phyloP scores from a whole-genome alignment of 2,888 invertebrate species.

The Agrochola litura region DNA sequence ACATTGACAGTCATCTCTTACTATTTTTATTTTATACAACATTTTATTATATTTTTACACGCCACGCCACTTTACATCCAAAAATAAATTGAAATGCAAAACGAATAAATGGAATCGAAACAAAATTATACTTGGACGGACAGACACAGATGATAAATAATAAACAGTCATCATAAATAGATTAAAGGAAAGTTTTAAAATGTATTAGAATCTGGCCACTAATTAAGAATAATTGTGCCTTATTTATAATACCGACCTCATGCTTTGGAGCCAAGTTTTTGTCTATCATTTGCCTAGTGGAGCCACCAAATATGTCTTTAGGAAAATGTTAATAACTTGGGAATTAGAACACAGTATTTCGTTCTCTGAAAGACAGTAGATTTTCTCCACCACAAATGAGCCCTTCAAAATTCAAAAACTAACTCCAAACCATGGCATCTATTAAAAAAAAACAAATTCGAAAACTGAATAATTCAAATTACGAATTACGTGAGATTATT shows the following conservation, averaged over 20 bases:
- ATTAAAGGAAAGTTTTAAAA: constrained; percentile 56
- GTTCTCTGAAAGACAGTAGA: not conserved
- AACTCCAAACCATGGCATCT: constrained; percentile 47
- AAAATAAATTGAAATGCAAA: constrained; percentile 66
- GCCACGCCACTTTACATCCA: constrained; percentile 81
- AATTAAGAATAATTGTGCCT: constrained; percentile 54
- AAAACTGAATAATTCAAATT: constrained; percentile 48
- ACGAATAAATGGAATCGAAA: constrained; percentile 64
- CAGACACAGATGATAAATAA: constrained; percentile 83
- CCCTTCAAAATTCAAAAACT: constrained; percentile 4
- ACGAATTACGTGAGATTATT: constrained; percentile 85
- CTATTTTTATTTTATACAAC: constrained; percentile 85
- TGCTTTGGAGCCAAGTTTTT: constrained; percentile 41
- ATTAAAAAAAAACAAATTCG: constrained; percentile 36
- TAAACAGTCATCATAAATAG: constrained; percentile 70
- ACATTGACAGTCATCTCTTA: constrained; percentile 84
- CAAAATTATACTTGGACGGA: constrained; percentile 86
- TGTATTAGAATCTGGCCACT: constrained; percentile 51
- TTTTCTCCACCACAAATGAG: not conserved
- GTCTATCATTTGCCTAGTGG: constrained; percentile 6
- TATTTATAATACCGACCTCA: constrained; percentile 33
- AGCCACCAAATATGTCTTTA: not conserved
- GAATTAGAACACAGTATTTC: not conserved
- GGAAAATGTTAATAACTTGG: not conserved
- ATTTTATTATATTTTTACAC: constrained; percentile 80